phyloP scores from a whole-genome alignment of 2,113 vertebrate genomes.

The Zosterops hypoxanthus region DNA sequence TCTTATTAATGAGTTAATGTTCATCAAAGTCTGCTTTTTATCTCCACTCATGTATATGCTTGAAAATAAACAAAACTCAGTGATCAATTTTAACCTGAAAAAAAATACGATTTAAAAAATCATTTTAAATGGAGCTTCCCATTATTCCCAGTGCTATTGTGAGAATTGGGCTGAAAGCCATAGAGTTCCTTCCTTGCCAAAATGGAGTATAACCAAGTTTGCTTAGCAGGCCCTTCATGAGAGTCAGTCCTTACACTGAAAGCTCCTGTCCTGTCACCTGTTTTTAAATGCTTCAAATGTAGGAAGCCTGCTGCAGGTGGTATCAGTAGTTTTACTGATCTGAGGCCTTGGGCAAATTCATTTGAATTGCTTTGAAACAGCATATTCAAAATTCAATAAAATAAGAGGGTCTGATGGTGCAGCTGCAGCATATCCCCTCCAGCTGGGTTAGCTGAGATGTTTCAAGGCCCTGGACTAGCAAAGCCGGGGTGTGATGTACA shows the following conservation, averaged over 20 bases:
- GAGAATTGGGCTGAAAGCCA: not conserved
- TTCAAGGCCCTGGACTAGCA: constrained; percentile 72
- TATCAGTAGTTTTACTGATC: constrained; percentile 73
- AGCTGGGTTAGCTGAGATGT: constrained; percentile 75
- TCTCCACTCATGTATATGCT: not conserved
- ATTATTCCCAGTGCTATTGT: constrained; percentile 11
- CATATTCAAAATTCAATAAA: constrained; percentile 81
- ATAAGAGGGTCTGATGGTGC: constrained; percentile 76
- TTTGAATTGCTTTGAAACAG: constrained; percentile 79
- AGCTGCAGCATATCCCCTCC: constrained; percentile 76
- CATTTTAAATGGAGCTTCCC: not conserved
- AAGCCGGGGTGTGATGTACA: constrained; percentile 62
- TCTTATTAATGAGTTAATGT: not conserved
- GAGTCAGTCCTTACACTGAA: constrained; percentile 52
- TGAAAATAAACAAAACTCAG: not conserved
- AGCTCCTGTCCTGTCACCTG: constrained; percentile 76
- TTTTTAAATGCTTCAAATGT: constrained; percentile 75
- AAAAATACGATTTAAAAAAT: not conserved
- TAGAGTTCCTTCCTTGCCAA: constrained; percentile 8
- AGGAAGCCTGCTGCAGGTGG: constrained; percentile 71
- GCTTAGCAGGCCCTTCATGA: constrained; percentile 56
- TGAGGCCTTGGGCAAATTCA: constrained; percentile 75
- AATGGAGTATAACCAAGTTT: constrained; percentile 54
- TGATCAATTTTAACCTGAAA: not conserved
- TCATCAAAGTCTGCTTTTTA: not conserved